Conservation (phyloP, 2,797 vertebrate species). For the Limnodromus scolopaceus region DNA sequence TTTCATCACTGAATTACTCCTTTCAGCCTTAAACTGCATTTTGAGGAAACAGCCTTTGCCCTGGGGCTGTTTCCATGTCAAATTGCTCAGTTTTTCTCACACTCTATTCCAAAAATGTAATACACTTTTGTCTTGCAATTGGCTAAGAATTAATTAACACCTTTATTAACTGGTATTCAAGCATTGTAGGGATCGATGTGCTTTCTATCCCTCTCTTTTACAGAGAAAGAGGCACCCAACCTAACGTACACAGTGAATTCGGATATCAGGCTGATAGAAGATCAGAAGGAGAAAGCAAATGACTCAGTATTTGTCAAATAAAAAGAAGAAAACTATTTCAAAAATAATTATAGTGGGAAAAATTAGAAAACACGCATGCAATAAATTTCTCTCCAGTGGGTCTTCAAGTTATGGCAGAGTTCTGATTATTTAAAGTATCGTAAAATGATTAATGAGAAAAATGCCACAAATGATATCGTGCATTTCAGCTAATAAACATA, state of each 20-base stretch:
- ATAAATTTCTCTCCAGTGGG: background rate
- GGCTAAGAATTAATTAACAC: background rate
- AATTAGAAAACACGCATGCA: fast-evolving
- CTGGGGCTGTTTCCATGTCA: background rate
- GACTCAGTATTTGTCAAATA: background rate
- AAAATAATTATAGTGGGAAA: background rate
- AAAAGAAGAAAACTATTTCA: background rate
- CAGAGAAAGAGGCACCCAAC: background rate
- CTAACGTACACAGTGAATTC: background rate
- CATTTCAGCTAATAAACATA: background rate
- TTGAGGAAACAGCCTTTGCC: background rate
- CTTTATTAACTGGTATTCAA: background rate
- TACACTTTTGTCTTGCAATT: background rate
- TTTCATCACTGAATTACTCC: background rate
- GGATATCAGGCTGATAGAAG: background rate
- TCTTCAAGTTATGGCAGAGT: background rate
- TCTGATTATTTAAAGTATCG: background rate
- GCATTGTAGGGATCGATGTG: background rate
- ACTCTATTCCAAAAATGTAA: background rate
- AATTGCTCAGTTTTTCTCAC: background rate
- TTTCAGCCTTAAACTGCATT: background rate
- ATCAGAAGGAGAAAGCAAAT: background rate
- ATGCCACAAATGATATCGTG: background rate
- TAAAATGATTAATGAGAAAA: background rate
- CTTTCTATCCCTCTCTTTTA: background rate